Evolutionary conservation across 2,113 vertebrate genomes (phyloP).

Genomic region (Phoenicopterus ruber): DNA sequence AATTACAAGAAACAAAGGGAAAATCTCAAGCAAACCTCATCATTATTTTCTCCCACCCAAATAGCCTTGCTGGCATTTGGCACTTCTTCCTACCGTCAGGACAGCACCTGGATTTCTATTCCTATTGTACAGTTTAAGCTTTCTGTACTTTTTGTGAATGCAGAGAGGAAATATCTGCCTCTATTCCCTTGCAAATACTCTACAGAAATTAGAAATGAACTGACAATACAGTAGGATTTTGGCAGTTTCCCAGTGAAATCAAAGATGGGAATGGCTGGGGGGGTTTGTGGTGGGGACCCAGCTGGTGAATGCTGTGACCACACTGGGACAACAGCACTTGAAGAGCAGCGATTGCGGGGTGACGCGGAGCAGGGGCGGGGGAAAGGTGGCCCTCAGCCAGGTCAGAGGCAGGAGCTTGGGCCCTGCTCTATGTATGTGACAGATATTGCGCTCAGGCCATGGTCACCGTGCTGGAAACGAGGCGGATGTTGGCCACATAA

Average conservation of each 20-base stretch:
- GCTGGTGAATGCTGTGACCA: background rate
- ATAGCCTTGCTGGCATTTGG: background rate
- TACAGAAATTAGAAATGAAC: background rate
- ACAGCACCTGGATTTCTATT: background rate
- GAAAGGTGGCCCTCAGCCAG: background rate
- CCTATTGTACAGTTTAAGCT: background rate
- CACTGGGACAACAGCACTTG: background rate
- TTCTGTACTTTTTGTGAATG: background rate
- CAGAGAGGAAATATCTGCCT: background rate
- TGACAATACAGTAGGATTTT: background rate
- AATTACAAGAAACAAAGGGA: background rate
- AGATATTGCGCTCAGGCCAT: accelerated
- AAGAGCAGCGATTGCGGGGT: background rate
- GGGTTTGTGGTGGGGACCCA: background rate
- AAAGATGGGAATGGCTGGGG: background rate
- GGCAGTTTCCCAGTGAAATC: background rate
- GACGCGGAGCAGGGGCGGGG: background rate
- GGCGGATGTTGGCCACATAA: background rate
- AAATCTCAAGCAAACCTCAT: background rate
- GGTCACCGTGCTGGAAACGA: background rate
- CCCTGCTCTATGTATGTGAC: background rate
- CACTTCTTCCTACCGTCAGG: background rate
- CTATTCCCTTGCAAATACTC: background rate
- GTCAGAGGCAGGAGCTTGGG: background rate
- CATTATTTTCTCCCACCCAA: background rate